phyloP scores from a whole-genome alignment of 2,113 vertebrate genomes.

The Pontoporia blainvillei region DNA sequence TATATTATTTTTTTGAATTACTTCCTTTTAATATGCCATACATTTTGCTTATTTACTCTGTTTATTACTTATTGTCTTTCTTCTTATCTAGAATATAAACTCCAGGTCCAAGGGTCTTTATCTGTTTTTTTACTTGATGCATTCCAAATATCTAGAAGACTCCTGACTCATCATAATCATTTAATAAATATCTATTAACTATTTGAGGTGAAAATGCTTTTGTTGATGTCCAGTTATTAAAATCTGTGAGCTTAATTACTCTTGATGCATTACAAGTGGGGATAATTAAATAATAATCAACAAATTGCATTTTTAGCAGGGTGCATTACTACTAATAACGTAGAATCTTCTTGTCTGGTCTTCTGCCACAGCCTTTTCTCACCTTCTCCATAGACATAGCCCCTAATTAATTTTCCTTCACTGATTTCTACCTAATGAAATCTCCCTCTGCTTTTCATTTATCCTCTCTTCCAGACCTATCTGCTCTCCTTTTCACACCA shows the following conservation, averaged over 20 bases:
- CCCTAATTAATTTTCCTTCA: not conserved
- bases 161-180: not conserved
- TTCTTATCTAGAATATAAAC: not conserved
- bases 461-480: not conserved
- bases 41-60: not conserved
- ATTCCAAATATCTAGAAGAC: not conserved
- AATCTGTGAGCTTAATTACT: not conserved
- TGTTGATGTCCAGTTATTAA: not conserved
- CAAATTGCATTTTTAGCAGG: not conserved
- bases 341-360: not conserved
- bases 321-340: not conserved
- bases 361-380: not conserved
- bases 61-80: not conserved
- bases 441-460: not conserved
- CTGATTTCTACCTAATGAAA: not conserved
- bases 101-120: not conserved
- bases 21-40: not conserved
- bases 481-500: not conserved
- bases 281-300: not conserved
- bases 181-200: not conserved
- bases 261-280: not conserved
- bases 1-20: not conserved
- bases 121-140: not conserved
- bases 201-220: not conserved
- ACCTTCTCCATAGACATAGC: not conserved